A percentile compares a stretch with the other conserved stretches of the same genome.
Evolutionary conservation across 2,888 invertebrate genomes (phyloP).

Genomic region (Blastobasis adustella): DNA sequence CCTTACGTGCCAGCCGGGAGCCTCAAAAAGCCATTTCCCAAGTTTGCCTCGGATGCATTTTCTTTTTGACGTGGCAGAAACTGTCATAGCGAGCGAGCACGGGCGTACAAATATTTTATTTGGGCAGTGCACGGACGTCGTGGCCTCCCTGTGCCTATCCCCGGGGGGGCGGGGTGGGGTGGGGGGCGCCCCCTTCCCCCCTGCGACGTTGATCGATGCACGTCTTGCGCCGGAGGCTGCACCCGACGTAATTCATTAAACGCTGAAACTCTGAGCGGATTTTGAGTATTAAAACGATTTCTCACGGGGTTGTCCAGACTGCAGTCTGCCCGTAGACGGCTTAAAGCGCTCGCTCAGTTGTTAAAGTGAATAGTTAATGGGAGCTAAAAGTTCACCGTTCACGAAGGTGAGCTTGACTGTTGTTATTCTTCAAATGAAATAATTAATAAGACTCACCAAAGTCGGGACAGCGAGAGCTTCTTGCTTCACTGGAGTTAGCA

Average conservation of each 20-base stretch:
- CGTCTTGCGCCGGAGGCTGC: slow-evolving; percentile 78
- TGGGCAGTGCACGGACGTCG: slow-evolving; percentile 60
- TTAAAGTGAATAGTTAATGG: slow-evolving; percentile 53
- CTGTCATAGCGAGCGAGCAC: slow-evolving; percentile 15
- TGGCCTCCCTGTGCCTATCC: slow-evolving; percentile 54
- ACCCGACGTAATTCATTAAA: slow-evolving; percentile 75
- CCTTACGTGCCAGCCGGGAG: not conserved
- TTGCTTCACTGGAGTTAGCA: not conserved
- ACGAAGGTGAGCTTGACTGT: not conserved
- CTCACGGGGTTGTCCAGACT: slow-evolving; percentile 61
- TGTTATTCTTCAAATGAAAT: too few relatives aligned
- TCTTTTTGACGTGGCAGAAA: slow-evolving; percentile 6
- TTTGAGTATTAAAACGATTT: slow-evolving; percentile 74
- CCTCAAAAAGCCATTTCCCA: not conserved
- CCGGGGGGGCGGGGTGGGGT: slow-evolving; percentile 22
- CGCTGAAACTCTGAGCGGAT: slow-evolving; percentile 72
- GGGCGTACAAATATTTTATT: slow-evolving; percentile 66
- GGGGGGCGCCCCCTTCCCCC: slow-evolving; percentile 7
- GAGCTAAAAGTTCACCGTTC: slow-evolving; percentile 31
- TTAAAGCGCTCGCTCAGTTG: slow-evolving; percentile 46
- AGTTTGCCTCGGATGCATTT: slow-evolving; percentile 1
- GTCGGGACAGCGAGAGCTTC: too few relatives aligned
- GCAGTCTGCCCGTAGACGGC: slow-evolving; percentile 19
- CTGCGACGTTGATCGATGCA: slow-evolving; percentile 77
- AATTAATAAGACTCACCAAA: too few relatives aligned